A percentile compares a stretch with the other conserved stretches of the same genome.
phyloP scores from a whole-genome alignment of 2,113 vertebrate genomes.

The Agelaius tricolor region DNA sequence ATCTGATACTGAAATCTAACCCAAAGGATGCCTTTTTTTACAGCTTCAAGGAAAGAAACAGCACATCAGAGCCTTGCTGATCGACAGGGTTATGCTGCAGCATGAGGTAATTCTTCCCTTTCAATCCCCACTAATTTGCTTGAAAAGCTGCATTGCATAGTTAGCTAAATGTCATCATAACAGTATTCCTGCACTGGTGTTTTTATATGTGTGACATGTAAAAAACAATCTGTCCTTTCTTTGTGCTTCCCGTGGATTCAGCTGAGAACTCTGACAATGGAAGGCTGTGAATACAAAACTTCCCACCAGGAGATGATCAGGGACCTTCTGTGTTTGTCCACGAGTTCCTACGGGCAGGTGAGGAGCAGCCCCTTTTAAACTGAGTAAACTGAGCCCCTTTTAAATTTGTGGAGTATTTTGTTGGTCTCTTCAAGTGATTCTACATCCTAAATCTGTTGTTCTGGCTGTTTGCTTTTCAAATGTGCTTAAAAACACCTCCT shows the following conservation, averaged over 20 bases:
- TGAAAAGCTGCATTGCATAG: background rate
- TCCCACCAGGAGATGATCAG: conserved; percentile 91
- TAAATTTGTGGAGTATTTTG: background rate
- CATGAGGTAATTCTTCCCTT: conserved; percentile 85
- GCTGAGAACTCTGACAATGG: conserved; percentile 91
- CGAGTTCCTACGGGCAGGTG: conserved; percentile 96
- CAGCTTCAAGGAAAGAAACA: conserved; percentile 96
- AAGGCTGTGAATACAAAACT: conserved; percentile 91
- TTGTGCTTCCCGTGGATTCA: conserved; percentile 58
- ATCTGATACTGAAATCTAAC: background rate
- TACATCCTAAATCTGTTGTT: background rate
- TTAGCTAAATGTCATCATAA: background rate
- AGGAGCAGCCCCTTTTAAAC: background rate
- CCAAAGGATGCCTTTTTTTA: conserved; percentile 10
- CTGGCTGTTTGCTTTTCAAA: background rate
- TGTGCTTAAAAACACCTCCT: background rate
- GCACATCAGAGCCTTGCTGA: conserved; percentile 93
- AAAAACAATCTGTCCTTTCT: background rate
- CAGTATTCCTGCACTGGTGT: background rate
- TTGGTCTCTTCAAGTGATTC: background rate
- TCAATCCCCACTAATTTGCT: background rate
- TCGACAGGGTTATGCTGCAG: conserved; percentile 97
- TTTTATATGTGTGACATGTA: background rate
- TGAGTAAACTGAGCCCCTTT: background rate
- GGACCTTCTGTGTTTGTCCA: conserved; percentile 91